These are phyloP conservation scores for Mnemiopsis leidyi DNA, from an alignment of 37 sponge, comb jelly and placozoan genomes.

Conservation along the genomic window DNA sequence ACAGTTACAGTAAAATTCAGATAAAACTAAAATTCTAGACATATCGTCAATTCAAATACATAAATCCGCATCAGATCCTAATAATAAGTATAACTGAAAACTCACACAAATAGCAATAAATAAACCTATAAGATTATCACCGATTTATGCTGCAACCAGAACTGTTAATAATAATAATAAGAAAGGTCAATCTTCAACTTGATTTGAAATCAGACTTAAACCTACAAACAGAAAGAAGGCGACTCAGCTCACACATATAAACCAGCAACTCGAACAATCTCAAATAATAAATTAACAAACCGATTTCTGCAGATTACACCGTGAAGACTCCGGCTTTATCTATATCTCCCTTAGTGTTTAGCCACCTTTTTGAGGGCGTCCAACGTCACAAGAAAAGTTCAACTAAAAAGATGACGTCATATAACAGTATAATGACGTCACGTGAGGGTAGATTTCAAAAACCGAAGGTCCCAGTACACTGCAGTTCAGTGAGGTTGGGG, in stretches of 20 bases:
- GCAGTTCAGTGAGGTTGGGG: conserved; percentile 43
- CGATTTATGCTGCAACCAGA: too few relatives aligned
- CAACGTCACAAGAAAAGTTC: too few relatives aligned
- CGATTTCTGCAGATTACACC: too few relatives aligned
- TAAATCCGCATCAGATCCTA: not conserved
- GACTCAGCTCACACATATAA: not conserved
- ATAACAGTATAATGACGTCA: too few relatives aligned
- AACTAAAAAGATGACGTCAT: too few relatives aligned
- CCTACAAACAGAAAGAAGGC: too few relatives aligned
- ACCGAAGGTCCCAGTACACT: too few relatives aligned
- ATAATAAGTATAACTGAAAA: not conserved
- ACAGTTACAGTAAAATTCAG: not conserved
- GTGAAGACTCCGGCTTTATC: too few relatives aligned
- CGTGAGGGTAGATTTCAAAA: too few relatives aligned
- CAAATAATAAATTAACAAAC: not conserved
- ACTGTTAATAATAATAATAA: too few relatives aligned
- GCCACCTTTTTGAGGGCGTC: too few relatives aligned
- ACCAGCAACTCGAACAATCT: not conserved
- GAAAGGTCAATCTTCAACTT: not conserved
- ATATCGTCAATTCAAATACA: not conserved
- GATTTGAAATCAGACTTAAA: not conserved
- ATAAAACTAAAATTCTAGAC: not conserved
- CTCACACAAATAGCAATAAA: not conserved
- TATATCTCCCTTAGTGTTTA: too few relatives aligned
- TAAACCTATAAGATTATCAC: not conserved